Evolutionary conservation across 2,888 invertebrate species (phyloP).

Genomic region (Matsumyia berberina): DNA sequence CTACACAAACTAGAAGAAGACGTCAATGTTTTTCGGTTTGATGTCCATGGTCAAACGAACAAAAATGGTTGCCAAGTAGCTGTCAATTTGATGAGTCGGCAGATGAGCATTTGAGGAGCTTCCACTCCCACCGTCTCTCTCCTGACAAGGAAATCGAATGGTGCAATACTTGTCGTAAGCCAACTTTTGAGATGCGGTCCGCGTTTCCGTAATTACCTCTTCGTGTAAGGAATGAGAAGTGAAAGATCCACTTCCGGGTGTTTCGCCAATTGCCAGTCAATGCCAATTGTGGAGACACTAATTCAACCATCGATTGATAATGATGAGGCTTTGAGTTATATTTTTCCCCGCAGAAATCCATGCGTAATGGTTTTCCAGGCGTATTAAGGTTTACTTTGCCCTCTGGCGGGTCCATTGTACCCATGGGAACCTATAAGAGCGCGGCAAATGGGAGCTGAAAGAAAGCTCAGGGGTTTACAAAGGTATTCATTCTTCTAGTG

Average conservation of each 20-base stretch:
- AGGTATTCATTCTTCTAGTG: too few species aligned
- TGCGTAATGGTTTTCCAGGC: too few species aligned
- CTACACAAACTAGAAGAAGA: neutral
- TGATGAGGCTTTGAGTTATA: too few species aligned
- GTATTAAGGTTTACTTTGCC: too few species aligned
- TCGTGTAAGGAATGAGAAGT: slow-evolving; percentile 1
- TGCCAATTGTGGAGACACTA: too few species aligned
- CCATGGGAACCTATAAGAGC: too few species aligned
- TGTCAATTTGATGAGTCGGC: neutral
- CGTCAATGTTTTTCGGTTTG: slow-evolving; percentile 7
- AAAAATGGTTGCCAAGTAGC: neutral
- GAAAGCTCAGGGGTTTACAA: too few species aligned
- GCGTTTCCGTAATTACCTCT: neutral
- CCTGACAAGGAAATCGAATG: slow-evolving; percentile 19
- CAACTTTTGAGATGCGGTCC: neutral
- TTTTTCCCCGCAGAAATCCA: too few species aligned
- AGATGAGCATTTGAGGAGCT: neutral
- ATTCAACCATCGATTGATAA: too few species aligned
- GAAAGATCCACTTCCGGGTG: slow-evolving; percentile 4
- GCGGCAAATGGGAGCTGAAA: too few species aligned
- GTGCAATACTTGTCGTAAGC: neutral
- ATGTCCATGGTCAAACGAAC: slow-evolving; percentile 2
- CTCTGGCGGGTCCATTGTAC: too few species aligned
- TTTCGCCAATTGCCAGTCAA: neutral
- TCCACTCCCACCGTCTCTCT: neutral